These are phyloP conservation scores for Hyperoplus immaculatus DNA, from an alignment of 2,797 vertebrate species.

Conservation along the genomic window DNA sequence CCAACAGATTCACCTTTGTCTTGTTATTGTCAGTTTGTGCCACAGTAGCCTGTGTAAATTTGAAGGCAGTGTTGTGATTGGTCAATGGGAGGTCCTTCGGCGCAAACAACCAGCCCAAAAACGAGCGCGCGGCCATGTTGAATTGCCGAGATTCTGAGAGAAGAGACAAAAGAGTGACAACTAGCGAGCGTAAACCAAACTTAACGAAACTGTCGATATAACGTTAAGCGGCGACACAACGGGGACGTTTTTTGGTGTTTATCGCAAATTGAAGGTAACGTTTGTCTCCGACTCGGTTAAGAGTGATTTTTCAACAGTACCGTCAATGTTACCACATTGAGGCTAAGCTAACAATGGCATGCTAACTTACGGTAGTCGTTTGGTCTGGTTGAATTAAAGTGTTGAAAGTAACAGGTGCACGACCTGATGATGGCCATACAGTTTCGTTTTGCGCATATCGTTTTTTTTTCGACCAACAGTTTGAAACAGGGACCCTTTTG, in stretches of 20 bases:
- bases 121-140: slow-evolving; percentile 84
- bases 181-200: slow-evolving; percentile 22
- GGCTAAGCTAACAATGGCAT: slow-evolving; percentile 51
- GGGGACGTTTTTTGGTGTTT: slow-evolving; percentile 21
- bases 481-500: rapidly evolving
- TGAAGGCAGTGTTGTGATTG: slow-evolving; percentile 68
- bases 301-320: background rate
- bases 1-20: background rate
- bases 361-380: slow-evolving; percentile 19
- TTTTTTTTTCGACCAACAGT: background rate
- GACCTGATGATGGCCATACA: rapidly evolving
- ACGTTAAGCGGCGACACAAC: slow-evolving; percentile 14
- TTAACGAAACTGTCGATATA: background rate
- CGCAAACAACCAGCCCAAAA: slow-evolving; percentile 64
- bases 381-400: background rate
- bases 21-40: background rate
- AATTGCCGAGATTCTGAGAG: slow-evolving; percentile 73
- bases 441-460: background rate
- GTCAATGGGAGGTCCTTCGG: slow-evolving; percentile 34
- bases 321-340: background rate
- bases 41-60: slow-evolving; percentile 9
- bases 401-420: background rate
- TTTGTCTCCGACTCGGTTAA: slow-evolving; percentile 2
- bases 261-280: slow-evolving; percentile 33
- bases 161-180: slow-evolving; percentile 78